Base-by-base conservation (phyloP, 1,140 invertebrate species). In the Sinella curviseta region DNA sequence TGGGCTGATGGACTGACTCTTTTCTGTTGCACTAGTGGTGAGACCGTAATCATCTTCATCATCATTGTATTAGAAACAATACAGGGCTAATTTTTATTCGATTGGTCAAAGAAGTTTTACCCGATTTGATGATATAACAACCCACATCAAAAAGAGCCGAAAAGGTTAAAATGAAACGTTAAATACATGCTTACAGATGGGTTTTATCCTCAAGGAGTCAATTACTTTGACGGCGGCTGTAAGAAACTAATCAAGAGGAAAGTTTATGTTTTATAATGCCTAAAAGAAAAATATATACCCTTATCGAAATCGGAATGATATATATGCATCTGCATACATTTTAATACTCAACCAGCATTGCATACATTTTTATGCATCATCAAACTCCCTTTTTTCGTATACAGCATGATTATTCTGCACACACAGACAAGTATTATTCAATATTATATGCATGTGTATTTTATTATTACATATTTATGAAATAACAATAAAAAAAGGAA, bases 211-310 rank as follows among this genome's bases (percentile, higher is more conserved):
- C 30, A 78, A 78, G 81, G 81, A 39, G 57, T 82, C 81, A 82
- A 82, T 82, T 82, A 82, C 77, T 82, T 82, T 82, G 81, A 82
- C 81, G 79, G 73, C 55, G 81, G 77, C 78, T 79, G 77, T 81
- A 81, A 77, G 80, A 81, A 81, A 77, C 81, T 77, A 79, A 80
- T 82, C 81, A 82, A 82, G 75, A 77, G 75, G 74, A 77, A 35
- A 79, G 78, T 82, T 82, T 80, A 78, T 79, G 77, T 77, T 60
- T 60, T 60, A 60, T 60, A 60, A 60, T 60, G 57, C 57, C 57
- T 26, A 60, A 16, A 12, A 60, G 57, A 60, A 16, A 60, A 17
- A 60, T 14, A 26, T 26, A 60, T 60, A 17, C 57, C 14, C 8
- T 48, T 48, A 48, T 48, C 8, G n/a, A n/a, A n/a, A n/a, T n/a